phyloP scores from a whole-genome alignment of 2,797 vertebrate species.

The Sebastes nivosus region DNA sequence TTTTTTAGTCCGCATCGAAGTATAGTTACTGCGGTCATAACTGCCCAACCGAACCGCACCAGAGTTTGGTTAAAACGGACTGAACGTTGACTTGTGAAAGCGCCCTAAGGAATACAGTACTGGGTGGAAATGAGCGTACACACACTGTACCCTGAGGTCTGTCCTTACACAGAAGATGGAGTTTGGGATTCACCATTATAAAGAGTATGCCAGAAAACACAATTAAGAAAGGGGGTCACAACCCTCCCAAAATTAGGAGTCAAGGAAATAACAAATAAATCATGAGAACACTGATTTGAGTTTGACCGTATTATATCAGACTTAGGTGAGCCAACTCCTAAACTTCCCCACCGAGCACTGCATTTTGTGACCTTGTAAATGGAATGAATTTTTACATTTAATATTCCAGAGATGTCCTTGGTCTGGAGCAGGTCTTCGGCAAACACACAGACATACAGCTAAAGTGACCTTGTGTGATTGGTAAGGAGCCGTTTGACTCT shows the following conservation, averaged over 20 bases:
- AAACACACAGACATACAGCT: neutral
- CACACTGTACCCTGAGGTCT: neutral
- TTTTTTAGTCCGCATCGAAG: too few relatives aligned
- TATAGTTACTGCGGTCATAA: too few relatives aligned
- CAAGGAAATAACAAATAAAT: neutral
- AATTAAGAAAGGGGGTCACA: neutral
- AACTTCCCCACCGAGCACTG: neutral
- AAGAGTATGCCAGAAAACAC: neutral
- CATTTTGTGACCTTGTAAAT: neutral
- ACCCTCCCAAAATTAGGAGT: neutral
- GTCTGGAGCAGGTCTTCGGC: neutral
- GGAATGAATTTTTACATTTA: neutral
- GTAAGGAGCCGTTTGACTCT: slow-evolving; percentile 26
- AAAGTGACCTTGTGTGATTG: slow-evolving; percentile 3
- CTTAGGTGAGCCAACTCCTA: neutral
- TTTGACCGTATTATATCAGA: neutral
- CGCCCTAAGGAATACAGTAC: neutral
- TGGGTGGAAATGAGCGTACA: neutral
- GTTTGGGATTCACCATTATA: too few relatives aligned
- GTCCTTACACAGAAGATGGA: neutral
- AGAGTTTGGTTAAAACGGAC: too few relatives aligned
- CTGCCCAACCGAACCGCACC: too few relatives aligned
- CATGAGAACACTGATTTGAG: neutral
- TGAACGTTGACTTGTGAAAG: too few relatives aligned
- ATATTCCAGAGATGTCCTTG: neutral